Evolutionary conservation across 2,888 invertebrate species (phyloP), one percentile per base, ranked within the genome.

Genomic region (Drosophila macrothrix): DNA sequence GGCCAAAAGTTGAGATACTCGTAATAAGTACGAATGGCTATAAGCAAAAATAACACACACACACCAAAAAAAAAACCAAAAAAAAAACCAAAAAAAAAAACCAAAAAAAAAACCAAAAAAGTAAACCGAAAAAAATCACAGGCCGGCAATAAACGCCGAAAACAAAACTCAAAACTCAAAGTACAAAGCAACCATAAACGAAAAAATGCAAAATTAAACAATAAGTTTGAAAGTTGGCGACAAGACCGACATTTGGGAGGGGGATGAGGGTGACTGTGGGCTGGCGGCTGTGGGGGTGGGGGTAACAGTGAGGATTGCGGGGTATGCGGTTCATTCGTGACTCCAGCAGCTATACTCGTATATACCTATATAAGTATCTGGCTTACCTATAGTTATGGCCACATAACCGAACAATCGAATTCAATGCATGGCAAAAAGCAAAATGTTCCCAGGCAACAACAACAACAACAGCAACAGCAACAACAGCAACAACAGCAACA

Each of bases 101-200:
- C 3, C 1, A 29, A 1, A 29, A 29, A 41, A n/a, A 22, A 22
- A 46, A 46, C 43, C 43, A 46, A 46, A 46, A 46, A 46, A 46
- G 25, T 25, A 39, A 50, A 49, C 19, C 50, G 28, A 64, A 60
- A 25, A 89, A 81, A 89, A 84, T 87, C 86, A 83, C 84, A 86
- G 73, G 79, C 82, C 70, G 79, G 84, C 87, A 75, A 84, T 89
- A 87, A 84, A 84, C 84, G 80, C 72, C 80, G 62, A 79, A 80
- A 70, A 72, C 37, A 60, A 77, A 77, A 67, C 52, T 64, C 52
- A 72, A 76, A 73, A 80, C 74, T 73, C 90, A 84, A 82, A 87
- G 88, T 89, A 84, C 88, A 85, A 85, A 85, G 82, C 90, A 77
- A 87, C 77, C 80, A 85, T 84, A 76, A 80, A 73, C 58, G 61